These are phyloP conservation scores for Epistrophe grossulariae DNA, from an alignment of 2,888 invertebrate species.

Conservation along the genomic window DNA sequence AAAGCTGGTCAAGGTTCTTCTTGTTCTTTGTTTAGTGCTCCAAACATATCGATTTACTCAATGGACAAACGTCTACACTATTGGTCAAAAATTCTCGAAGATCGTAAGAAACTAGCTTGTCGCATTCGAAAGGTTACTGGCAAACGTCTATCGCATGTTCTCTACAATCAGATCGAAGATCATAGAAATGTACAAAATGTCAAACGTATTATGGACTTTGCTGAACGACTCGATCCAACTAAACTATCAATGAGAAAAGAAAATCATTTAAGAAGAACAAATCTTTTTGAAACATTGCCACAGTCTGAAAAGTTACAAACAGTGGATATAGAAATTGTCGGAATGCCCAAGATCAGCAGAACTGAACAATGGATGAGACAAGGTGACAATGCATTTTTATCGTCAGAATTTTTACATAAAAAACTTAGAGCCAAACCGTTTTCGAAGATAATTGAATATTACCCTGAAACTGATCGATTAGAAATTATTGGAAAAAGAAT, in stretches of 20 bases:
- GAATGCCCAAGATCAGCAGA: slow-evolving; percentile 28
- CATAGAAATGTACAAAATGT: slow-evolving; percentile 49
- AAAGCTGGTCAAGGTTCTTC: slow-evolving; percentile 49
- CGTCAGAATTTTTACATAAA: slow-evolving; percentile 24
- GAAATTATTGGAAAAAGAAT: slow-evolving; percentile 52
- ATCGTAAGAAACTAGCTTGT: slow-evolving; percentile 49
- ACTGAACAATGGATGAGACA: slow-evolving; percentile 35
- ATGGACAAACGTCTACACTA: slow-evolving; percentile 40
- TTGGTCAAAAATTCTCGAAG: slow-evolving; percentile 50
- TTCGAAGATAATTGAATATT: slow-evolving; percentile 30
- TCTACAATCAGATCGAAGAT: slow-evolving; percentile 55
- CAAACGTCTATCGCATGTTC: slow-evolving; percentile 48
- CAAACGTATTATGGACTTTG: slow-evolving; percentile 50
- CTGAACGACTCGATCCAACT: slow-evolving; percentile 47
- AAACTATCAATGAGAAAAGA: slow-evolving; percentile 10
- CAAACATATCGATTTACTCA: slow-evolving; percentile 42
- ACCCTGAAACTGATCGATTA: slow-evolving; percentile 46
- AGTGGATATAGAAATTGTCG: slow-evolving; percentile 51
- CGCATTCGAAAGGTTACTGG: slow-evolving; percentile 53
- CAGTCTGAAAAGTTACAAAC: slow-evolving; percentile 11
- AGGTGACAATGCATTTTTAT: slow-evolving; percentile 5
- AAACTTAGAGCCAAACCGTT: background rate
- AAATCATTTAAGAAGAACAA: background rate
- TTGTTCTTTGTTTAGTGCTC: slow-evolving; percentile 46
- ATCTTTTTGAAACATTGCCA: slow-evolving; percentile 46